phyloP scores from a whole-genome alignment of 2,888 invertebrate species.

The Scaeva pyrastri region DNA sequence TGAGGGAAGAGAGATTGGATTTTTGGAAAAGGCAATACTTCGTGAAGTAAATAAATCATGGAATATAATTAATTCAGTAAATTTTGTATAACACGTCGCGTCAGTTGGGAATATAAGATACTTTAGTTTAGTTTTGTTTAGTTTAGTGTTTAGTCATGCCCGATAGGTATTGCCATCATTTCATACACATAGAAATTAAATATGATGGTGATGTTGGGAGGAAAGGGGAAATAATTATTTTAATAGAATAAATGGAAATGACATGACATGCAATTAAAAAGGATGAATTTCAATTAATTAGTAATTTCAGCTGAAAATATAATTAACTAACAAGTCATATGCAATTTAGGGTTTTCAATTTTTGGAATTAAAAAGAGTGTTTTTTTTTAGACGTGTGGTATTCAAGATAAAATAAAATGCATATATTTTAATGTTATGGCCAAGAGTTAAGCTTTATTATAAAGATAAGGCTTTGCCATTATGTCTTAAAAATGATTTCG shows the following conservation, averaged over 20 bases:
- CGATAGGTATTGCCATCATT: not conserved
- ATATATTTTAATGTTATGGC: too few species aligned
- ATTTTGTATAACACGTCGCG: slow-evolving; percentile 33
- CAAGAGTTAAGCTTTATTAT: too few species aligned
- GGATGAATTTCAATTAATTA: not conserved
- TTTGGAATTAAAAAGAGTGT: too few species aligned
- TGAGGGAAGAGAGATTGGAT: slow-evolving; percentile 10
- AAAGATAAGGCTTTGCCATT: too few species aligned
- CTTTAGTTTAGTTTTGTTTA: too few species aligned
- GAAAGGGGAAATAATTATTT: not conserved
- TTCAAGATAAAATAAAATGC: too few species aligned
- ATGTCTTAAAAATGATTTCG: too few species aligned
- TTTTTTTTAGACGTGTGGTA: too few species aligned
- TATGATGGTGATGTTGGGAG: not conserved
- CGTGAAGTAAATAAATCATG: slow-evolving; percentile 51
- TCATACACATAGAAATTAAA: not conserved
- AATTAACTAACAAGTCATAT: too few species aligned
- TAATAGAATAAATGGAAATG: not conserved
- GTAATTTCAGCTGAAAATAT: not conserved
- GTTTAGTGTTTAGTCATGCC: not conserved
- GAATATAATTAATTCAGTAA: slow-evolving; percentile 40
- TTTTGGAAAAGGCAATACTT: slow-evolving; percentile 7
- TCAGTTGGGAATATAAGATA: not conserved
- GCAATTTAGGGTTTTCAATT: too few species aligned
- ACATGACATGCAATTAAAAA: not conserved